Evolutionary conservation across 2,888 invertebrate genomes (phyloP).

Genomic region (Drosophila testacea): DNA sequence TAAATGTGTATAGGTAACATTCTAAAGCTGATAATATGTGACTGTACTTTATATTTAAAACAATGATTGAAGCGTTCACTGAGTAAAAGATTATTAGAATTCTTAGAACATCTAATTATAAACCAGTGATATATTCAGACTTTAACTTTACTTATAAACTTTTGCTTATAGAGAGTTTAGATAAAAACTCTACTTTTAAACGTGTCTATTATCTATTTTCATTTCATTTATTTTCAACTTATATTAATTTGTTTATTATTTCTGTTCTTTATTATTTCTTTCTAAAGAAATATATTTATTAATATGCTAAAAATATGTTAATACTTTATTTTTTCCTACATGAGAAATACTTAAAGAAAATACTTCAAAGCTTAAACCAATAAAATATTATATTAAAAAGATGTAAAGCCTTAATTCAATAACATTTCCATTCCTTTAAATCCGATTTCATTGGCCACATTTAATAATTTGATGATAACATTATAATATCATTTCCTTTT

Average conservation of each 20-base stretch:
- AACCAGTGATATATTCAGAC: not conserved
- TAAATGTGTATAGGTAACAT: conserved; percentile 4
- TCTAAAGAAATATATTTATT: too few species aligned
- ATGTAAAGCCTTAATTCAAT: not conserved
- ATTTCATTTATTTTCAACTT: conserved; percentile 3
- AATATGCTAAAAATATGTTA: too few species aligned
- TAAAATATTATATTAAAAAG: not conserved
- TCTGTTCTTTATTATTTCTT: not conserved
- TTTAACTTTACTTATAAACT: not conserved
- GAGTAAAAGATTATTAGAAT: not conserved
- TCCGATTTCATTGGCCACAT: conserved; percentile 18
- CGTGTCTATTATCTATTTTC: too few species aligned
- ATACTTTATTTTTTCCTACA: too few species aligned
- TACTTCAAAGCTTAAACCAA: too few species aligned
- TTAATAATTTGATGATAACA: conserved; percentile 25
- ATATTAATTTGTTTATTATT: conserved; percentile 29
- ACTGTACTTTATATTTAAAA: conserved; percentile 31
- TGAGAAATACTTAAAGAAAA: too few species aligned
- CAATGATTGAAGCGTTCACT: not conserved
- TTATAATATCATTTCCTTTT: conserved; percentile 12
- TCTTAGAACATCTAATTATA: not conserved
- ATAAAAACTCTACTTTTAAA: too few species aligned
- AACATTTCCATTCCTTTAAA: not conserved
- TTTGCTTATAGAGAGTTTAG: too few species aligned
- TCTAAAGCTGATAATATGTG: conserved; percentile 13